These are phyloP conservation scores for Myripristis murdjan DNA, from an alignment of 2,797 vertebrate species.

Conservation along the genomic window DNA sequence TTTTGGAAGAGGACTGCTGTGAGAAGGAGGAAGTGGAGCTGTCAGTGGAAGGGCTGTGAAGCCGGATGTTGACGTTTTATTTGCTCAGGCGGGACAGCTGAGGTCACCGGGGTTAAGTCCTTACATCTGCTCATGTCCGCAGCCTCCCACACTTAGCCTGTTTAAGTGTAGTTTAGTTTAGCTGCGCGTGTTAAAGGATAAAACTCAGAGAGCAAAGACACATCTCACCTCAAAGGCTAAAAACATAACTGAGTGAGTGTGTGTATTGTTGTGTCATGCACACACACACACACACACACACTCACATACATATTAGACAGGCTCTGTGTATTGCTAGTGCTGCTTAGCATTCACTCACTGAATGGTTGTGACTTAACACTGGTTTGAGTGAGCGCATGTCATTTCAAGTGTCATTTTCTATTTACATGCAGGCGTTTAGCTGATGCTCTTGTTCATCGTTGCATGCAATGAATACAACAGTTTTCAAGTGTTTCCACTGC, in stretches of 20 bases:
- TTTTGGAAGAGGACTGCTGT: slow-evolving; percentile 46
- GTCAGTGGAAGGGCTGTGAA: slow-evolving; percentile 70
- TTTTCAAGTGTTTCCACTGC: too few species aligned
- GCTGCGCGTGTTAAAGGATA: slow-evolving; percentile 22
- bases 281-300: too few species aligned
- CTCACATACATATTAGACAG: too few species aligned
- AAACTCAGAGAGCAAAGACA: slow-evolving; percentile 14
- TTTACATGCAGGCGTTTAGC: too few species aligned
- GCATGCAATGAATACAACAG: too few species aligned
- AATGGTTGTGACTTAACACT: too few species aligned
- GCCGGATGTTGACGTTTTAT: slow-evolving; percentile 88
- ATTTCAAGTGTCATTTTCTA: too few species aligned
- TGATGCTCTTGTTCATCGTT: too few species aligned
- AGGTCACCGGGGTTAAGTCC: slow-evolving; percentile 83
- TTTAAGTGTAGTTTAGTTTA: slow-evolving; percentile 25
- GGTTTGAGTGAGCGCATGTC: too few species aligned
- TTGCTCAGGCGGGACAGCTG: slow-evolving; percentile 83
- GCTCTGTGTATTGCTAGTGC: too few species aligned
- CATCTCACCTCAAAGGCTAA: background rate
- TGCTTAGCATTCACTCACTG: too few species aligned
- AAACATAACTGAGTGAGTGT: background rate
- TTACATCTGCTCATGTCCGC: slow-evolving; percentile 81
- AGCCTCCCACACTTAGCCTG: slow-evolving; percentile 68
- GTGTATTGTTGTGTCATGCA: background rate
- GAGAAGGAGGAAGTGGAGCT: slow-evolving; percentile 79